Evolutionary conservation across 92 coral and sea anemone genomes (phyloP).

Genomic region (Paragorgia papillata): DNA sequence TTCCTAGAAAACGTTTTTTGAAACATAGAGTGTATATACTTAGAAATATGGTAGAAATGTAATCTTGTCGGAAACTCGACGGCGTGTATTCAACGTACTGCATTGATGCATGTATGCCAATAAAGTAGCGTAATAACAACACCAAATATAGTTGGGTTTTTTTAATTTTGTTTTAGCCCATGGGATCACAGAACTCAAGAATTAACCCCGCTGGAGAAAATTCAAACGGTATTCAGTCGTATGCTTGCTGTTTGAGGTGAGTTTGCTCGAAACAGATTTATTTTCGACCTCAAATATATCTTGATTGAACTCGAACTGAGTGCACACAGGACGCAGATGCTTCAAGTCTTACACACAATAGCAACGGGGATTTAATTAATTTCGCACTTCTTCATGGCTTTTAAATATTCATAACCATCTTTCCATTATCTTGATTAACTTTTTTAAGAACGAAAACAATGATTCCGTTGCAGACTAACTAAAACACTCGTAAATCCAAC

Average conservation of each 20-base stretch:
- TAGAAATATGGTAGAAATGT: too few species aligned
- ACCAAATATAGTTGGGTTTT: too few species aligned
- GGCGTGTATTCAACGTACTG: too few species aligned
- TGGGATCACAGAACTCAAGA: constrained; percentile 43
- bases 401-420: not conserved
- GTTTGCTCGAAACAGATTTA: not conserved
- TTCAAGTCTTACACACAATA: too few species aligned
- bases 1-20: too few species aligned
- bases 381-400: not conserved
- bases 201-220: constrained; percentile 2
- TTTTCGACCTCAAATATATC: not conserved
- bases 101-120: too few species aligned
- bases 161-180: constrained; percentile 29
- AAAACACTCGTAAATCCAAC: too few species aligned
- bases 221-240: constrained; percentile 9
- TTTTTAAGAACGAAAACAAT: not conserved
- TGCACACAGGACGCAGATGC: too few species aligned
- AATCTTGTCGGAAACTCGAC: too few species aligned
- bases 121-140: too few species aligned
- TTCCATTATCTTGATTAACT: not conserved
- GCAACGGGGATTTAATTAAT: not conserved
- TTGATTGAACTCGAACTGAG: too few species aligned
- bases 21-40: too few species aligned
- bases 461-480: not conserved
- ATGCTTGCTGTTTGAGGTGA: constrained; percentile 32